Percentiles rank a stretch among this genome's conserved stretches.
These are phyloP conservation scores for Chymomyza costata DNA, from an alignment of 1,140 invertebrate genomes.

Conservation along the genomic window DNA sequence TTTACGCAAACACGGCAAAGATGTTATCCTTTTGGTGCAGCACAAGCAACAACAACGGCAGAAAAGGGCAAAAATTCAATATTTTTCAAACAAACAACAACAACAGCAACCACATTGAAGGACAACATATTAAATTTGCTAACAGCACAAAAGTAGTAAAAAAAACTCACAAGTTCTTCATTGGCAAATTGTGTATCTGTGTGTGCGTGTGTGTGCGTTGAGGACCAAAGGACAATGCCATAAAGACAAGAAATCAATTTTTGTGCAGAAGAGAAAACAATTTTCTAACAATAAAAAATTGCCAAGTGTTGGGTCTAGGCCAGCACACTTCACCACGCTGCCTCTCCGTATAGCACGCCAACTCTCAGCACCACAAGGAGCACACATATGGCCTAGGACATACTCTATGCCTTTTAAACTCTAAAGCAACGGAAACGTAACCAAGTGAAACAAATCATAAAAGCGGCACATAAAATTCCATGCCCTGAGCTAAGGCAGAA, in stretches of 20 bases:
- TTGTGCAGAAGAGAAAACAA: constrained; percentile 49
- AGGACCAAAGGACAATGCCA: constrained; percentile 55
- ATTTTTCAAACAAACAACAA: constrained; percentile 66
- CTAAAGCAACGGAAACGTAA: constrained; percentile 38
- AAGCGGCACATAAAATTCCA: constrained; percentile 12
- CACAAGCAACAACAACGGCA: neutral
- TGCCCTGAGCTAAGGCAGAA: neutral
- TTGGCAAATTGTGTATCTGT: too few species aligned
- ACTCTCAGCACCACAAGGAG: constrained; percentile 2
- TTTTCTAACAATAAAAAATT: constrained; percentile 69
- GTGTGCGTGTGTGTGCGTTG: constrained; percentile 1
- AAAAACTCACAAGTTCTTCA: too few species aligned
- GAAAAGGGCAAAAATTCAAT: constrained; percentile 56
- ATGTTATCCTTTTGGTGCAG: constrained; percentile 41
- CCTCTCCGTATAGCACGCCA: too few species aligned
- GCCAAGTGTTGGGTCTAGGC: constrained; percentile 26
- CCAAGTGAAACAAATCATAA: constrained; percentile 54
- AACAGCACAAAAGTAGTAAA: constrained; percentile 25
- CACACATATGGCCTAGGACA: constrained; percentile 10
- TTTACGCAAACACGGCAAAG: constrained; percentile 66
- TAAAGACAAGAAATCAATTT: constrained; percentile 69
- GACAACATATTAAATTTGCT: constrained; percentile 69
- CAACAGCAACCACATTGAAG: constrained; percentile 29
- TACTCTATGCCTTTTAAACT: constrained; percentile 61
- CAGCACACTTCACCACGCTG: too few species aligned